phyloP scores from a whole-genome alignment of 2,797 vertebrate species.

The Enteromius radiatus region DNA sequence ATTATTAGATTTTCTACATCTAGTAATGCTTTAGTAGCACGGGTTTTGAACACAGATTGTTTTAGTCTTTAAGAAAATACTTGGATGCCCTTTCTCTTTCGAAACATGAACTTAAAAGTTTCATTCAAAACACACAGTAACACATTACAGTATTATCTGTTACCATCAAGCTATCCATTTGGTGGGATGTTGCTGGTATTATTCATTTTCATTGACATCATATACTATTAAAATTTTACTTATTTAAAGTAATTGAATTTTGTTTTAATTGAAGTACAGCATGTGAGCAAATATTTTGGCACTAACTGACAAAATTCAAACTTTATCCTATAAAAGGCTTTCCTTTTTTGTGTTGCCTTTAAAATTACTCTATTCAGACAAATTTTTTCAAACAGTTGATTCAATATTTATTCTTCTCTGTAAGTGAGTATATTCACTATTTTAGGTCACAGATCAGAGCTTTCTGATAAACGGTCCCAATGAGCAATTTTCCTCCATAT shows the following conservation, averaged over 20 bases:
- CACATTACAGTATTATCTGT: background rate
- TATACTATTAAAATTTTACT: background rate
- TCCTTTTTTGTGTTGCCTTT: background rate
- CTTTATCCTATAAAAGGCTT: background rate
- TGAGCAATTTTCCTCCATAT: conserved; percentile 82
- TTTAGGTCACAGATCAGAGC: conserved; percentile 84
- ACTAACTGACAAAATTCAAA: background rate
- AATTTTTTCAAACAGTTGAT: background rate
- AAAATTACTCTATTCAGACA: background rate
- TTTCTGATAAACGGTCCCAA: conserved; percentile 90
- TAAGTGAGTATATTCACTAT: conserved; percentile 53
- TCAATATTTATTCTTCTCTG: background rate
- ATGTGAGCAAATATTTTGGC: background rate
- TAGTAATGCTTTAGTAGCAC: background rate
- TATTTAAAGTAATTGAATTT: no score
- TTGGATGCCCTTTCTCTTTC: background rate
- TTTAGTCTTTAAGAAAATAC: background rate
- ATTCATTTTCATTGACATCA: background rate
- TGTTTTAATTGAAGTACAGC: background rate
- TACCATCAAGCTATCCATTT: background rate
- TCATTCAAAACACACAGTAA: background rate
- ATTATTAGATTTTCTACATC: background rate
- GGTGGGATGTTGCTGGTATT: background rate
- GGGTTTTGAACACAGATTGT: background rate
- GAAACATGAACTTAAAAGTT: background rate